Evolutionary conservation across 2,797 vertebrate genomes (phyloP).

Genomic region (Salmo trutta): DNA sequence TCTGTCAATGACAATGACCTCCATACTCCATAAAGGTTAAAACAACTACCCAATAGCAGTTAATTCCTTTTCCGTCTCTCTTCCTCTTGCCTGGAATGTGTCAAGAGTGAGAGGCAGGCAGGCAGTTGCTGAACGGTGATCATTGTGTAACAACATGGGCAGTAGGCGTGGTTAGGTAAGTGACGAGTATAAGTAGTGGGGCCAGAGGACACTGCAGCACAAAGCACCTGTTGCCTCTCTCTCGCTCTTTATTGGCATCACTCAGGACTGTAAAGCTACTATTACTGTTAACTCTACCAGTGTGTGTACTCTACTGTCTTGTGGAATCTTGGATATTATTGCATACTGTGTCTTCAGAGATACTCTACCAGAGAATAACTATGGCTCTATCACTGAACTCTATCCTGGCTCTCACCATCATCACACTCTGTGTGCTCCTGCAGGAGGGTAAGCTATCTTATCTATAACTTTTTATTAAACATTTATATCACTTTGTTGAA

Average conservation of each 20-base stretch:
- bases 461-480: background rate
- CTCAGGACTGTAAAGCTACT: conserved; percentile 11
- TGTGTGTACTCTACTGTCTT: conserved; percentile 5
- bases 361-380: conserved; percentile 13
- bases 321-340: conserved; percentile 26
- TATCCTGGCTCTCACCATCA: conserved; percentile 60
- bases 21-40: background rate
- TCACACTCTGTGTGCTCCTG: conserved; percentile 74
- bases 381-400: conserved; percentile 60
- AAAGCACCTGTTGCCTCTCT: conserved; percentile 70
- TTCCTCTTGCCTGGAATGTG: conserved; percentile 45
- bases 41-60: background rate
- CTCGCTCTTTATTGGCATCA: conserved; percentile 18
- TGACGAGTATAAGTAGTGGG: conserved; percentile 65
- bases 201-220: conserved; percentile 41
- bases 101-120: conserved; percentile 14
- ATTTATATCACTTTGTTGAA: background rate
- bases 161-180: conserved; percentile 39
- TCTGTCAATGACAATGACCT: background rate
- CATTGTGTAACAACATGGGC: conserved; percentile 40
- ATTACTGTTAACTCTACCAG: background rate
- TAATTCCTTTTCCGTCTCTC: background rate
- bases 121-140: conserved; percentile 38
- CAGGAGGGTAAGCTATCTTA: conserved; percentile 76
- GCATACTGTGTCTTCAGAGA: conserved; percentile 3